Evolutionary conservation across 2,888 invertebrate species (phyloP).

Genomic region (Hofmannophila pseudospretella): DNA sequence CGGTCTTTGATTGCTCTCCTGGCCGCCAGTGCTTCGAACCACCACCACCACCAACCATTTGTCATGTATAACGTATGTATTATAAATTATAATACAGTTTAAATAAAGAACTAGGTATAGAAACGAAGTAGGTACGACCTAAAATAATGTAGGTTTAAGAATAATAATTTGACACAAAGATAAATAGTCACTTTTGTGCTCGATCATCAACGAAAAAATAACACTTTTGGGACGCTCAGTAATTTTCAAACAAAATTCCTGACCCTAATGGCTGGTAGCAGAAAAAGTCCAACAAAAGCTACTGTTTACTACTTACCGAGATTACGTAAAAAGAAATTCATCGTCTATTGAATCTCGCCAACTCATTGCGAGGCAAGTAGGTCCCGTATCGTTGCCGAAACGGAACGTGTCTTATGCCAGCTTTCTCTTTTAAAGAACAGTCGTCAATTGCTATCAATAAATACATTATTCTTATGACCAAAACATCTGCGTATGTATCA

Average conservation of each 20-base stretch:
- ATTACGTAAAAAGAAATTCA: slow-evolving; percentile 8
- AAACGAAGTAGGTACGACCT: too few species aligned
- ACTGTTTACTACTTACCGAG: slow-evolving; percentile 11
- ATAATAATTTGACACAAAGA: too few species aligned
- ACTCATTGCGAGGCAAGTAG: slow-evolving; percentile 9
- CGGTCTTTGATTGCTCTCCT: too few species aligned
- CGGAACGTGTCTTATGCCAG: slow-evolving; percentile 30
- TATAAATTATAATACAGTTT: too few species aligned
- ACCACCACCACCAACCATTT: too few species aligned
- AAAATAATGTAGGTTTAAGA: too few species aligned
- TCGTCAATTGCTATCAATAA: slow-evolving; percentile 9
- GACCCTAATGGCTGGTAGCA: slow-evolving; percentile 12
- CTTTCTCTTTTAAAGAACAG: slow-evolving; percentile 34
- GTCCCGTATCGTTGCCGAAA: slow-evolving; percentile 23
- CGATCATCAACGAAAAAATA: too few species aligned
- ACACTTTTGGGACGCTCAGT: too few species aligned
- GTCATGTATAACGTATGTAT: too few species aligned
- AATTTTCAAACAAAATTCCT: neutral
- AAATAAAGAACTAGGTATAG: too few species aligned
- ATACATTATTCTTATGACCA: slow-evolving; percentile 3
- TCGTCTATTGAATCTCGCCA: slow-evolving; percentile 9
- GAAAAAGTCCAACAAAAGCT: slow-evolving; percentile 6
- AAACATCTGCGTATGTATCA: neutral
- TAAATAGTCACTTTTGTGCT: too few species aligned
- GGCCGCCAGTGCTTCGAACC: too few species aligned